Conservation (phyloP, 2,113 vertebrate species). For the Cyanoderma ruficeps region DNA sequence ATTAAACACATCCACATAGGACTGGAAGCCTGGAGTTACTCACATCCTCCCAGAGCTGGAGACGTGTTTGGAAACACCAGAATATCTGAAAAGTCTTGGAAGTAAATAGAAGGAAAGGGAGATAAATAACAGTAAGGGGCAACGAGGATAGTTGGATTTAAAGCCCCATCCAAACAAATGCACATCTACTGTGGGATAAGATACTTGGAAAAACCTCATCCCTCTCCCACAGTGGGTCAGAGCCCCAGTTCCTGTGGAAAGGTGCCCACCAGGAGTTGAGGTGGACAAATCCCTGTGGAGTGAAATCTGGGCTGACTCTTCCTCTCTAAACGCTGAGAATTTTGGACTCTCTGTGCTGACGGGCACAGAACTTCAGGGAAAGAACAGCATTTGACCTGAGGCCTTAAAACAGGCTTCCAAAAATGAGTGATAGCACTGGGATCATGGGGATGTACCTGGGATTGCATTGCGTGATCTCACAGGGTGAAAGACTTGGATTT, state of each 20-base stretch:
- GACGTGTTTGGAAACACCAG: background rate
- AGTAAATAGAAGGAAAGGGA: background rate
- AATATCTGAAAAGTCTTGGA: background rate
- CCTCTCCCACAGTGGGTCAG: background rate
- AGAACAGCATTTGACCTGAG: too few species aligned
- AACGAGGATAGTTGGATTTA: background rate
- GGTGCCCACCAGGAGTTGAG: background rate
- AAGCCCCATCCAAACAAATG: background rate
- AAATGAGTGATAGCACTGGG: too few species aligned
- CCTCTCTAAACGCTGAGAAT: background rate
- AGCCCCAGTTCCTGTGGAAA: background rate
- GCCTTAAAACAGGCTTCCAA: too few species aligned
- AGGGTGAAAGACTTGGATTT: too few species aligned
- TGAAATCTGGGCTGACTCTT: background rate
- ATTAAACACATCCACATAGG: background rate
- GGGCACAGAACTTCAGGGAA: too few species aligned
- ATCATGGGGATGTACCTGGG: too few species aligned
- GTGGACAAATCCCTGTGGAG: background rate
- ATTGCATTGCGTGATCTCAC: too few species aligned
- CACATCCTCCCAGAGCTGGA: background rate
- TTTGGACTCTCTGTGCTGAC: too few species aligned
- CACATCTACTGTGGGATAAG: accelerated
- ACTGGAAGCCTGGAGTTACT: background rate
- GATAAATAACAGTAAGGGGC: background rate
- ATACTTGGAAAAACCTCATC: background rate